Base-by-base conservation (phyloP, 92 coral and sea anemone genomes). In the Paramuricea clavata region DNA sequence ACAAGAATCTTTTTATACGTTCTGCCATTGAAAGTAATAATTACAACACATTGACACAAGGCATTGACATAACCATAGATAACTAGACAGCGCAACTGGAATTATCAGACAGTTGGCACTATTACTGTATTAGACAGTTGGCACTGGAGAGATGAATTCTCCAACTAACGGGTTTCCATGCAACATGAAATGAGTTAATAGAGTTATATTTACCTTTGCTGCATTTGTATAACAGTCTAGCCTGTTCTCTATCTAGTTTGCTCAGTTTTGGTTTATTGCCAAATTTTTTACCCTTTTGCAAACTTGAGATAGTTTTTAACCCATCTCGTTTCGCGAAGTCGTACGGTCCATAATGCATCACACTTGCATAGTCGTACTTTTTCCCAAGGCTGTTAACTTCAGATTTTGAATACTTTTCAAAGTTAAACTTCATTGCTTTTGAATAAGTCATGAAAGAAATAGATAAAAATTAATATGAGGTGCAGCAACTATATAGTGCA, bases 271-370 rank as follows among this genome's bases (percentile, higher is more conserved):
- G 13, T 74, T 74, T 74, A 23, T 26, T 36, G 5, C 81, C 81
- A 41, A 74, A 44, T 0, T 23, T 49, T 41, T 2, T 3, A 6
- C 36, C 23, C 15, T 26, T 27, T 28, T 6, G 25, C 34, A 16
- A 3, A 47, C 62, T 27, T 16, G 10, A 3, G 3, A 74, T 74
- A 8, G 81, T 74, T 74, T 19, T 44, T 25, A 49, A 50, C 1
- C 60, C 81, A 47, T 32, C 54, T 25, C 36, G 81, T 26, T 49
- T 74, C 28, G 78, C 57, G n/a, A 74, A 74, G 12, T 26, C 81
- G 13, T 44, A 11, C 9, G 81, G 26, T 16, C 81, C 60, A 74
- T 74, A 74, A 74, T 74, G 81, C 81, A 74, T 74, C 81, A 74
- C 81, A 12, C 81, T 74, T 21, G 44, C 81, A 44, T n/a, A 74